Conservation (phyloP, 2,113 vertebrate genomes). For the Siniperca chuatsi region DNA sequence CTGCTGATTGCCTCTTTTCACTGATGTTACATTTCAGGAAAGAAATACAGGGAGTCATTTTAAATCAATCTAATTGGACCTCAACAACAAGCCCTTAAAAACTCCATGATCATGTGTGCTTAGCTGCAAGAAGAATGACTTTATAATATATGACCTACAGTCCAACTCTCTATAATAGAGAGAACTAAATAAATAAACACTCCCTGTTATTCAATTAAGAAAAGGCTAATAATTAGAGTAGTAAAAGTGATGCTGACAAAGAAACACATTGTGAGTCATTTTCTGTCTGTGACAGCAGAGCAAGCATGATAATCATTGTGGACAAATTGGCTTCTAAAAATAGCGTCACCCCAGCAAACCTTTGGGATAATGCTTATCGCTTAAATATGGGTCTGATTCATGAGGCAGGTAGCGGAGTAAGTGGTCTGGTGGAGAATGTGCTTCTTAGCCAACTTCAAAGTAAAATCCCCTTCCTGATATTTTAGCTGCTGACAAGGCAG, state of each 20-base stretch:
- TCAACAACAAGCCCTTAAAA: slow-evolving; percentile 8
- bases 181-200: background rate
- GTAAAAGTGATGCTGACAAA: slow-evolving; percentile 21
- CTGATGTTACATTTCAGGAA: slow-evolving; percentile 44
- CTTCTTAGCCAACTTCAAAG: slow-evolving; percentile 43
- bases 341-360: slow-evolving; percentile 50
- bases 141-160: slow-evolving; percentile 14
- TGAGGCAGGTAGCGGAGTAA: slow-evolving; percentile 27
- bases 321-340: slow-evolving; percentile 63
- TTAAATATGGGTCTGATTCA: slow-evolving; percentile 41
- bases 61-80: slow-evolving; percentile 5
- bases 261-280: slow-evolving; percentile 41
- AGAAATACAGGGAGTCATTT: slow-evolving; percentile 16
- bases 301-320: slow-evolving; percentile 41
- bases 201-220: background rate
- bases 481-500: slow-evolving; percentile 46
- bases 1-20: slow-evolving; percentile 58
- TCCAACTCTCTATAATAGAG: background rate
- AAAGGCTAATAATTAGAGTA: background rate
- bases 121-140: background rate
- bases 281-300: slow-evolving; percentile 33
- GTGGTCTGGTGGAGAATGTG: slow-evolving; percentile 12
- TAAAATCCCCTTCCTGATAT: slow-evolving; percentile 41
- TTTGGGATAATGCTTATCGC: slow-evolving; percentile 28
- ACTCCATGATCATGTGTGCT: background rate